phyloP scores from a whole-genome alignment of 2,888 invertebrate species.

The Nasonovia ribisnigri region DNA sequence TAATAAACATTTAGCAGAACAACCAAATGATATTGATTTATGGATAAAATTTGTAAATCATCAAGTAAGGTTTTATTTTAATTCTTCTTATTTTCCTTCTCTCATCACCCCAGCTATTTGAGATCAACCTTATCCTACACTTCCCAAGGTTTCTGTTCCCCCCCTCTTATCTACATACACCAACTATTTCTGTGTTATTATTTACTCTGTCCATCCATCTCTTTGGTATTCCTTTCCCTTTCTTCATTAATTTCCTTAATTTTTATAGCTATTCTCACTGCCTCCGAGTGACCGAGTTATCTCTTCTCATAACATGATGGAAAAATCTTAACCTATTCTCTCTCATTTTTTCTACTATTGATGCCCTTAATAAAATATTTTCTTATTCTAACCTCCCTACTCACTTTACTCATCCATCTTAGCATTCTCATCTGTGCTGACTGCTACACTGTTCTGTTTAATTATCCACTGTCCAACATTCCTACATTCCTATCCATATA shows the following conservation, averaged over 20 bases:
- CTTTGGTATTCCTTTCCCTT: not conserved
- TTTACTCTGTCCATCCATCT: not conserved
- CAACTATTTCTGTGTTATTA: not conserved
- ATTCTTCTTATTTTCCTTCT: not conserved
- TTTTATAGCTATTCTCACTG: not conserved
- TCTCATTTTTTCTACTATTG: not conserved
- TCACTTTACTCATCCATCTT: not conserved
- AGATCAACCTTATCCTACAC: not conserved
- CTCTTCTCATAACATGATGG: not conserved
- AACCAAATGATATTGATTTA: slow-evolving; percentile 73
- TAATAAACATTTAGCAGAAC: slow-evolving; percentile 73
- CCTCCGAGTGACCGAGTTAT: not conserved
- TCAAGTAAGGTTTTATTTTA: slow-evolving; percentile 71
- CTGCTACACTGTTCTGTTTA: not conserved
- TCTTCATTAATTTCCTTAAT: not conserved
- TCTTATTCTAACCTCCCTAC: not conserved
- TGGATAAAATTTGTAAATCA: slow-evolving; percentile 77
- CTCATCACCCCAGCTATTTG: not conserved
- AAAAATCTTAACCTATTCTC: not conserved
- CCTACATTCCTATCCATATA: not conserved
- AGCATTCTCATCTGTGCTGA: not conserved
- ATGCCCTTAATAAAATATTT: not conserved
- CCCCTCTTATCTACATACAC: too few species aligned
- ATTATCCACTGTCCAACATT: not conserved
- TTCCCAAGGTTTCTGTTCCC: not conserved